Percentiles rank a stretch among this genome's conserved stretches.
Evolutionary conservation across 2,888 invertebrate genomes (phyloP).

Genomic region (Bellardia pandia): DNA sequence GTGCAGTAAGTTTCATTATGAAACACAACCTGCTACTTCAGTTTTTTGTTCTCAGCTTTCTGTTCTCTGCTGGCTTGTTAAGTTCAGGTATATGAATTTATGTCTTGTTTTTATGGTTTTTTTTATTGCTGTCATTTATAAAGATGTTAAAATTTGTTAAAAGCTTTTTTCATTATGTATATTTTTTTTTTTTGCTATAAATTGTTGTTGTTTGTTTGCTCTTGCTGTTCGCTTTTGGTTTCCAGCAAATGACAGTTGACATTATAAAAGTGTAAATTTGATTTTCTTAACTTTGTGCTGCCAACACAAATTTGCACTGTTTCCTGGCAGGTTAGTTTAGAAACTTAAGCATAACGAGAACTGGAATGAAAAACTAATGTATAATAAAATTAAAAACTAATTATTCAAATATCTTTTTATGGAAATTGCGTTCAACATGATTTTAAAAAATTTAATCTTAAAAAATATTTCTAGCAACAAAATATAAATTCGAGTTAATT

Average conservation of each 20-base stretch:
- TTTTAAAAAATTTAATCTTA: too few relatives aligned
- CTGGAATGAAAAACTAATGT: too few relatives aligned
- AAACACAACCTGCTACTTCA: not conserved
- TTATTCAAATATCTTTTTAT: not conserved
- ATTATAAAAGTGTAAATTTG: slow-evolving; percentile 67
- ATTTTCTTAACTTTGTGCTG: slow-evolving; percentile 63
- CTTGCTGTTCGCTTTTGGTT: not conserved
- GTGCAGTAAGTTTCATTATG: not conserved
- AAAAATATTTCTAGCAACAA: too few relatives aligned
- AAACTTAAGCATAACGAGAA: too few relatives aligned
- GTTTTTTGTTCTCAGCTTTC: not conserved
- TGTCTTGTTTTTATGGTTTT: not conserved
- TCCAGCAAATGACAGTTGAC: slow-evolving; percentile 43
- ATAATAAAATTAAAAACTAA: too few relatives aligned
- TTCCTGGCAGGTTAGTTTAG: not conserved
- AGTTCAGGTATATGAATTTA: slow-evolving; percentile 38
- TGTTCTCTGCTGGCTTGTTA: slow-evolving; percentile 16
- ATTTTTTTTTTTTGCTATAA: not conserved
- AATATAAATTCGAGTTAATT: too few relatives aligned
- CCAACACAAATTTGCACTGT: not conserved
- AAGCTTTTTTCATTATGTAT: slow-evolving; percentile 23
- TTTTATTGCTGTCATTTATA: slow-evolving; percentile 37
- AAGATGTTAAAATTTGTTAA: slow-evolving; percentile 54
- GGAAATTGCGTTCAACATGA: too few relatives aligned
- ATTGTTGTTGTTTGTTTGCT: not conserved